These are phyloP conservation scores for Scolopax rusticola DNA, from an alignment of 2,797 vertebrate species.

Conservation along the genomic window DNA sequence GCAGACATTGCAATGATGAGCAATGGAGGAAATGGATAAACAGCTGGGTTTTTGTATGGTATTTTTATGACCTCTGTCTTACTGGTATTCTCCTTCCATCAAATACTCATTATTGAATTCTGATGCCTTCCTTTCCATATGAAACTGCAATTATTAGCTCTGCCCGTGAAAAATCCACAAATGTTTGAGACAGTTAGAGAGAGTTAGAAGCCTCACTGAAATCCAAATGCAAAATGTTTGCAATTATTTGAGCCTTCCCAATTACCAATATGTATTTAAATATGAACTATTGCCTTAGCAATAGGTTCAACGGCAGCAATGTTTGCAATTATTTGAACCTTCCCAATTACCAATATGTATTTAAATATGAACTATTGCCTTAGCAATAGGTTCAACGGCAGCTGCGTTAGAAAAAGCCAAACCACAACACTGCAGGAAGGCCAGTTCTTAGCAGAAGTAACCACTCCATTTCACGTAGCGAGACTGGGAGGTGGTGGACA, in stretches of 20 bases:
- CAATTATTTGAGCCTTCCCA: not conserved
- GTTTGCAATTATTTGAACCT: not conserved
- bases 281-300: not conserved
- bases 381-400: not conserved
- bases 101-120: not conserved
- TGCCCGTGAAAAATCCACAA: not conserved
- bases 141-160: conserved; percentile 12
- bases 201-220: not conserved
- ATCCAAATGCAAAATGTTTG: not conserved
- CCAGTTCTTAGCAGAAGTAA: not conserved
- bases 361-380: not conserved
- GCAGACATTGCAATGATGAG: not conserved
- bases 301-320: not conserved
- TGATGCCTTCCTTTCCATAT: not conserved
- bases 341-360: not conserved
- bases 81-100: conserved; percentile 27
- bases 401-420: not conserved
- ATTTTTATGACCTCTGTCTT: conserved; percentile 41
- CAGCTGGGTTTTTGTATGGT: conserved; percentile 23
- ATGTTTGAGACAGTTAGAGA: not conserved
- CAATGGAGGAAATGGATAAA: conserved; percentile 21
- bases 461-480: not conserved
- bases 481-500: not conserved
- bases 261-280: not conserved
- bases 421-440: not conserved